Conservation (phyloP, 2,888 invertebrate genomes). For the Stegana nigrithorax region DNA sequence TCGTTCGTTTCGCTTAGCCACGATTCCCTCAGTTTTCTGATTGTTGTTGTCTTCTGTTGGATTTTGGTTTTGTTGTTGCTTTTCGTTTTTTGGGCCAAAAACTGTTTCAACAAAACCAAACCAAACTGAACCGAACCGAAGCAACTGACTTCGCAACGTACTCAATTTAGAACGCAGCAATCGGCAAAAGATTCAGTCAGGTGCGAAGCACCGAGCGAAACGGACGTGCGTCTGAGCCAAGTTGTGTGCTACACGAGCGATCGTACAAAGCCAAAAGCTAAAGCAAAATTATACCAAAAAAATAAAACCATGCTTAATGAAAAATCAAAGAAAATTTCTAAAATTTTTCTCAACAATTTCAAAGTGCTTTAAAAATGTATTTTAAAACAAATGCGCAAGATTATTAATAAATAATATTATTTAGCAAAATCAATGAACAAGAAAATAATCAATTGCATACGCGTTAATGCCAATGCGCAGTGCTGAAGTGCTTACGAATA, state of each 20-base stretch:
- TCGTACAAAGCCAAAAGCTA: neutral
- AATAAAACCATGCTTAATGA: neutral
- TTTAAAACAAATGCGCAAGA: neutral
- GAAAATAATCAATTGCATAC: conserved; percentile 5
- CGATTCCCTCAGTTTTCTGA: too few species aligned
- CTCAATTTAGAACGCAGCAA: conserved; percentile 64
- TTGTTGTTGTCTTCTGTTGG: conserved; percentile 9
- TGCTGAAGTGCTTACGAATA: too few species aligned
- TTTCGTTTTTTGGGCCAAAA: conserved; percentile 47
- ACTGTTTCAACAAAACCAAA: conserved; percentile 28
- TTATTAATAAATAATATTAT: conserved; percentile 18
- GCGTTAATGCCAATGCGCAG: too few species aligned
- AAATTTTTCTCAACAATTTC: conserved; percentile 10
- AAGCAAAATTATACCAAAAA: conserved; percentile 3
- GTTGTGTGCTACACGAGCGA: neutral
- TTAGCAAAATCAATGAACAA: neutral
- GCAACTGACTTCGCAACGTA: conserved; percentile 49
- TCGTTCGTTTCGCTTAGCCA: conserved; percentile 28
- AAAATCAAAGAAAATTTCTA: conserved; percentile 9
- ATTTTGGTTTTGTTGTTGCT: too few species aligned
- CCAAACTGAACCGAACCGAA: conserved; percentile 31
- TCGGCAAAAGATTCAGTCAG: conserved; percentile 68
- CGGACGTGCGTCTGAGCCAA: conserved; percentile 64
- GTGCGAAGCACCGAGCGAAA: conserved; percentile 69
- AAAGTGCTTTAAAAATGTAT: neutral